Evolutionary conservation across 2,797 vertebrate species (phyloP), one percentile per base, ranked within the genome.

Genomic region (Onychomys arenicola): DNA sequence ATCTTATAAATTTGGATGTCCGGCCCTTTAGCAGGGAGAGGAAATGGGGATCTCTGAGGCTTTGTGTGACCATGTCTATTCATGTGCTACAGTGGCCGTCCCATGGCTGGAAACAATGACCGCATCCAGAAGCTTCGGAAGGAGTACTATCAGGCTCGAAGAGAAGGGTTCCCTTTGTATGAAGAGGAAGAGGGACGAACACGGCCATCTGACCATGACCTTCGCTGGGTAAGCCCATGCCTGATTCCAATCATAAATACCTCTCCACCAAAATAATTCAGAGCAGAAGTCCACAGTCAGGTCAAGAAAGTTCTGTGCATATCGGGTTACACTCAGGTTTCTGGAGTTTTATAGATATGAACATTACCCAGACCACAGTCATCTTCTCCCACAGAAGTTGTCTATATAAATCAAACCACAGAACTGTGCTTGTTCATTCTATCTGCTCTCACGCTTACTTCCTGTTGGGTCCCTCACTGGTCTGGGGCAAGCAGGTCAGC

Each of bases 61-160:
- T 94, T 95, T 29, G 9, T 83, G 65, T 96, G 67, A 97, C 43
- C 25, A 6, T 73, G 71, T 96, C 13, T 89, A 34, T 97, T 43
- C 63, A 16, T 95, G 88, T 95, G 84, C 89, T 97, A 9, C 93
- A 99, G 98, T 98, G 99, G 98, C 89, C 98, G 94, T 23, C 0
- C 97, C 27, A 34, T 91, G 6, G 96, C 95, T 37, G 98, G 98
- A 90, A 98, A 98, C 46, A 98, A 99, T 89, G 99, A 99, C 89
- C 99, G 99, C 23, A 99, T 99, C 98, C 99, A 99, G 98, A 99
- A 99, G 98, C 97, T 99, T 59, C 98, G 99, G 93, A 99, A 99
- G 98, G 99, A 99, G 96, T 99, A 99, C 97, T 99, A 99, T 37
- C 99, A 99, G 98, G 99, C 99, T 27, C 99, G 99, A 77, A 98